Evolutionary conservation across 2,888 invertebrate species (phyloP).

Genomic region (Ommatoiulus sabulosus): DNA sequence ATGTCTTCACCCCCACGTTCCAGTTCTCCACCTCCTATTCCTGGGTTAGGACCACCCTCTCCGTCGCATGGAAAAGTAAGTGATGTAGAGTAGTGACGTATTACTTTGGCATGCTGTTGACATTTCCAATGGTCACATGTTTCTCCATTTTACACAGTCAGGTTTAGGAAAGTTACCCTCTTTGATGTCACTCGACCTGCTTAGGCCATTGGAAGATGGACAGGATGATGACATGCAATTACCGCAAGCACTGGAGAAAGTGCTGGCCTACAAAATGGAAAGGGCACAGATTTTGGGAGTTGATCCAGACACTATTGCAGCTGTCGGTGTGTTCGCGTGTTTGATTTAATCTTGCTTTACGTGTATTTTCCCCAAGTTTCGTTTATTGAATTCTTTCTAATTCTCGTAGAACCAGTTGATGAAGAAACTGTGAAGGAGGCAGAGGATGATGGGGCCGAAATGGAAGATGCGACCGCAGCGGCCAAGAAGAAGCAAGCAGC

Average conservation of each 20-base stretch:
- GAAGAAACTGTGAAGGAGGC: slow-evolving; percentile 60
- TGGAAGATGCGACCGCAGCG: not conserved
- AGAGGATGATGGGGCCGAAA: slow-evolving; percentile 59
- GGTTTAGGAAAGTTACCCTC: slow-evolving; percentile 54
- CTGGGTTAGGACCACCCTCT: slow-evolving; percentile 55
- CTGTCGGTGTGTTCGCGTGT: not conserved
- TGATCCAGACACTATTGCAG: slow-evolving; percentile 66
- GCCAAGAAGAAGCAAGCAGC: not conserved
- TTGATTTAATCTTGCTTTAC: not conserved
- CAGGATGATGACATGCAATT: slow-evolving; percentile 68
- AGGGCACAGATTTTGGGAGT: slow-evolving; percentile 84
- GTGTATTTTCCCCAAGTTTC: too few species aligned
- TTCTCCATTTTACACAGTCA: not conserved
- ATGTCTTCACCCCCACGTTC: slow-evolving; percentile 57
- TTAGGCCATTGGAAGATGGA: slow-evolving; percentile 57
- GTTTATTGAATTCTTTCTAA: not conserved
- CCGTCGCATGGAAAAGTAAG: slow-evolving; percentile 54
- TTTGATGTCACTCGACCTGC: slow-evolving; percentile 57
- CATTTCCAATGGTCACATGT: too few species aligned
- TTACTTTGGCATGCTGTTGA: too few species aligned
- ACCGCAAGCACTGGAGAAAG: slow-evolving; percentile 90
- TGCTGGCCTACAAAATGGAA: slow-evolving; percentile 87
- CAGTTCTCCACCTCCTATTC: slow-evolving; percentile 59
- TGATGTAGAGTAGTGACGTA: not conserved
- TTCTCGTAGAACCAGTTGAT: not conserved